phyloP scores from a whole-genome alignment of 2,888 invertebrate species.

The Rapana venosa region DNA sequence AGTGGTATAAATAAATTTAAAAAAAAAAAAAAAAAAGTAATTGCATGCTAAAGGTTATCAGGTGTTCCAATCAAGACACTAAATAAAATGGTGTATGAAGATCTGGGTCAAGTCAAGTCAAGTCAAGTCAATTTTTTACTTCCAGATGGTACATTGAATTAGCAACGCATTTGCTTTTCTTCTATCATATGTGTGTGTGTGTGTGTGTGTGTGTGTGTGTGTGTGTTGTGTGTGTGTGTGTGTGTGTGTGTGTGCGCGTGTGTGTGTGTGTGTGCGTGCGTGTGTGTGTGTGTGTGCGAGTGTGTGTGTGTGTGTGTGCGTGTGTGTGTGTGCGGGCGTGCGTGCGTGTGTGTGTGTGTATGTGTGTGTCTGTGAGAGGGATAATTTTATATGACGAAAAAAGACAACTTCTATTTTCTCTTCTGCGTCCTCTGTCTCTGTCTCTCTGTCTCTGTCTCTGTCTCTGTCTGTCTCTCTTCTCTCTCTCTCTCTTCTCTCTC shows the following conservation, averaged over 20 bases:
- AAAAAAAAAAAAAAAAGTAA: no score
- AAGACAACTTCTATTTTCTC: no score
- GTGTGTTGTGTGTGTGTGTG: background rate
- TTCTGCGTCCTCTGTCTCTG: background rate
- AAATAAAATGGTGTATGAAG: no score
- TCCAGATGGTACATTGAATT: no score
- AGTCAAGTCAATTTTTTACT: no score
- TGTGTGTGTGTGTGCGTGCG: slow-evolving; percentile 22
- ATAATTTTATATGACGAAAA: no score
- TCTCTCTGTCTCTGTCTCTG: background rate
- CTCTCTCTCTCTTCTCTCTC: background rate
- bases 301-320: background rate
- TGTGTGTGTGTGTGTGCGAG: slow-evolving; percentile 11
- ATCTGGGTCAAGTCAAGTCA: no score
- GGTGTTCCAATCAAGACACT: no score
- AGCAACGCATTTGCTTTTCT: background rate
- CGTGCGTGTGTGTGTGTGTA: background rate
- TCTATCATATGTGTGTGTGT: background rate
- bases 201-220: background rate
- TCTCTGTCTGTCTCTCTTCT: no score
- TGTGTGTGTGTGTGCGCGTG: background rate
- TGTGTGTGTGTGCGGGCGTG: background rate
- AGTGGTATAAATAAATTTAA: no score
- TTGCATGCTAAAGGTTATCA: no score
- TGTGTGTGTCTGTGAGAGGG: background rate